Conservation (phyloP, 2,888 invertebrate genomes). For the Odontocolon sp. region DNA sequence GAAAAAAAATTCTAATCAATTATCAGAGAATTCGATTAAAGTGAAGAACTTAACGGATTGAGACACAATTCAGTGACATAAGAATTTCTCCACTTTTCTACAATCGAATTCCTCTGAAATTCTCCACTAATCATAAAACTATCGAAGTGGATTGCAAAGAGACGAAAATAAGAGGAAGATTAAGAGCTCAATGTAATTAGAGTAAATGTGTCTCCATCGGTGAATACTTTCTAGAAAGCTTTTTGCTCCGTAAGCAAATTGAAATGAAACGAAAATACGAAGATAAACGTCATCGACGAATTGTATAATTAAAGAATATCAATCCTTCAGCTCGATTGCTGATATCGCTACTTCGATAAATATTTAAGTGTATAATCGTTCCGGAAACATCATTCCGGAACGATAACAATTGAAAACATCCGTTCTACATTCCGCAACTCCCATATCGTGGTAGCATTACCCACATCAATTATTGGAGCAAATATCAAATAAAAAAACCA, state of each 20-base stretch:
- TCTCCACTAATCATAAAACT: background rate
- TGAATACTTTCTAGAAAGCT: background rate
- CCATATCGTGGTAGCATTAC: background rate
- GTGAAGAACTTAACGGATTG: too few relatives aligned
- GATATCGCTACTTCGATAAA: background rate
- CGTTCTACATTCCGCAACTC: background rate
- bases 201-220: background rate
- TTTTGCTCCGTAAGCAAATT: background rate
- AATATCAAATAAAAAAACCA: too few relatives aligned
- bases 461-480: constrained; percentile 4
- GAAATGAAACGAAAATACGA: constrained; percentile 28
- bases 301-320: background rate
- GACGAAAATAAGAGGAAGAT: background rate
- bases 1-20: too few relatives aligned
- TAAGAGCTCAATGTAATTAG: background rate
- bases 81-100: too few relatives aligned
- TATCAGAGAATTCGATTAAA: too few relatives aligned
- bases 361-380: background rate
- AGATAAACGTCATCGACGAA: background rate
- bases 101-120: background rate
- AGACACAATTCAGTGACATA: too few relatives aligned
- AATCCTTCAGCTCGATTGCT: background rate
- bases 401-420: background rate
- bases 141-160: background rate
- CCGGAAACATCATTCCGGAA: background rate